Base-by-base conservation (phyloP, 2,797 vertebrate genomes). In the Oophaga sylvatica region DNA sequence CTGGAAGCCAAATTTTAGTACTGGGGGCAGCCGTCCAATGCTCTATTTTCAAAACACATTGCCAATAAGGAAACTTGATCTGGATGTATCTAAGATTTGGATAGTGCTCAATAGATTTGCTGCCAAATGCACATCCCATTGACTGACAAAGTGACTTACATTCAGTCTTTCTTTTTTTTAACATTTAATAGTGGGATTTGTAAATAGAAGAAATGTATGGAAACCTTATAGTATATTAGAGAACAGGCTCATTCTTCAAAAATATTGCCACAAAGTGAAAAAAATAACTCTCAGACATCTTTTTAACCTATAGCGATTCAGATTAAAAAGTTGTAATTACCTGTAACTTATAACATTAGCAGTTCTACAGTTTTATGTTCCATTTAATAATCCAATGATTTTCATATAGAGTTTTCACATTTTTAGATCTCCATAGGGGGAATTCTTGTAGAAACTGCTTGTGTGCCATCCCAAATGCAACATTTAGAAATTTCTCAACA, bases 51-150 rank as follows among this genome's bases (percentile, higher is more conserved):
- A 35, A 76, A 84, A 63, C 60, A 84, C 68, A 45, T 84, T 84
- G 82, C 82, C 82, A 84, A 84, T 62, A 76, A 75, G 70, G 81
- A 70, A 82, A 82, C 81, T 82, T 53, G 60, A 81, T 81, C 80
- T 3, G 20, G 31, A 67, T 41, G 57, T 81, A 68, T 67, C 35
- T 67, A 67, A 81, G 22, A 81, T 65, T 41, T 67, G 10, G 35
- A 81, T 41, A 45, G 31, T 65, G 15, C 62, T 67, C 29, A 3
- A 41, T 17, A 41, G 57, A 80, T 35, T 31, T 31, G 13, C 29
- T 80, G 77, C 77, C 77, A 80, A 60, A 35, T 19, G 56, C 17
- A 80, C 57, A 60, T 60, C 57, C 26, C 77, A 80, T 60, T 59
- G 77, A 79, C 53, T 79, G 76, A 60, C 59, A 79, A 80, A 60